phyloP scores from a whole-genome alignment of 2,888 invertebrate genomes.

The Smittia aterrima region DNA sequence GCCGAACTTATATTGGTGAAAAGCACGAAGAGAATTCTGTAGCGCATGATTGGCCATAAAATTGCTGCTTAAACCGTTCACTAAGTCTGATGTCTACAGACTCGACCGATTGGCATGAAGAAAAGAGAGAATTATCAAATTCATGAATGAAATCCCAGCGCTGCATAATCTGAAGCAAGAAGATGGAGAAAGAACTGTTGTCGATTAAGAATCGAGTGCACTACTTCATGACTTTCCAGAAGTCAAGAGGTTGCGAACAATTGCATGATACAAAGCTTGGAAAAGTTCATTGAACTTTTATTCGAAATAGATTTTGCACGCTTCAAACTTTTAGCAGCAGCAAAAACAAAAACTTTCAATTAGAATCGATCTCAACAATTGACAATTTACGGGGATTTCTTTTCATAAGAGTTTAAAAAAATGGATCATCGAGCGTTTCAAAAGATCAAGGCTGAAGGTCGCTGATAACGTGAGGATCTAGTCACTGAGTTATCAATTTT shows the following conservation, averaged over 20 bases:
- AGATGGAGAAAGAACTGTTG: not conserved
- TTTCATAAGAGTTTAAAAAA: too few species aligned
- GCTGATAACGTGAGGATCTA: not conserved
- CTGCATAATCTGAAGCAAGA: conserved; percentile 15
- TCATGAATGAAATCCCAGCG: conserved; percentile 16
- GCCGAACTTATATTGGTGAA: conserved; percentile 26
- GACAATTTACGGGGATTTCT: too few species aligned
- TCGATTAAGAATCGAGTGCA: not conserved
- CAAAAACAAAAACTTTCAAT: too few species aligned
- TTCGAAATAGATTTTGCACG: too few species aligned
- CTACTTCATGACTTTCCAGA: not conserved
- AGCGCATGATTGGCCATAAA: conserved; percentile 33
- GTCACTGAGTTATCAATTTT: too few species aligned
- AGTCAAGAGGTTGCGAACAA: not conserved
- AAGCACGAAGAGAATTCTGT: conserved; percentile 11
- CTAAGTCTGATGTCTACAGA: conserved; percentile 6
- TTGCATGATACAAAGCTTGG: not conserved
- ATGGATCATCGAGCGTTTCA: too few species aligned
- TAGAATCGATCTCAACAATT: too few species aligned
- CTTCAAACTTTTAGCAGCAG: too few species aligned
- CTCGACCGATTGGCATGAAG: conserved; percentile 9
- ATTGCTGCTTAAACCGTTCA: conserved; percentile 28
- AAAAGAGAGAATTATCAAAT: conserved; percentile 14
- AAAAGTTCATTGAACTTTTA: too few species aligned
- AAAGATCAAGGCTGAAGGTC: not conserved